These are phyloP conservation scores for Amaurobius ferox DNA, from an alignment of 2,888 invertebrate species.

Conservation along the genomic window DNA sequence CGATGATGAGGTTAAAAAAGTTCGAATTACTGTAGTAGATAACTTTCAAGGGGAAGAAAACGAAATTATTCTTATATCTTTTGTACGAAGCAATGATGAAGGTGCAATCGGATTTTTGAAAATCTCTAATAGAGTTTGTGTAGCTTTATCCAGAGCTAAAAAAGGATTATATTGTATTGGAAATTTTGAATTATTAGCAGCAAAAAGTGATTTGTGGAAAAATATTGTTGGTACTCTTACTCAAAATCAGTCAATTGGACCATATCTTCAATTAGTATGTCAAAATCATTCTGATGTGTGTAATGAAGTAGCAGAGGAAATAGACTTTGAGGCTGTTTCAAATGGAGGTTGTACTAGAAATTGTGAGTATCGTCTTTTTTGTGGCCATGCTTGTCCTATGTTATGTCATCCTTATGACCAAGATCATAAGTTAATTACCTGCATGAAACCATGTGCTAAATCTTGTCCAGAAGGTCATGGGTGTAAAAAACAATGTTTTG, in stretches of 20 bases:
- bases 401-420: slow-evolving; percentile 73
- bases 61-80: slow-evolving; percentile 75
- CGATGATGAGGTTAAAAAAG: slow-evolving; percentile 18
- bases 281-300: slow-evolving; percentile 54
- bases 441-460: slow-evolving; percentile 52
- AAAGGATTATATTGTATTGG: slow-evolving; percentile 73
- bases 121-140: slow-evolving; percentile 75
- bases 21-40: slow-evolving; percentile 74
- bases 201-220: slow-evolving; percentile 65
- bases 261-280: slow-evolving; percentile 58
- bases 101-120: slow-evolving; percentile 76
- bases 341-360: slow-evolving; percentile 76
- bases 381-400: slow-evolving; percentile 77
- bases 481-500: slow-evolving; percentile 55
- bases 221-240: slow-evolving; percentile 41
- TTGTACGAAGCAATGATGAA: slow-evolving; percentile 75
- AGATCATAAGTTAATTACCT: slow-evolving; percentile 36
- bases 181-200: slow-evolving; percentile 63
- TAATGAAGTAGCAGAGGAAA: slow-evolving; percentile 42
- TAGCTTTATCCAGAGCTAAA: slow-evolving; percentile 73
- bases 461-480: slow-evolving; percentile 30
- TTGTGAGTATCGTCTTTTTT: slow-evolving; percentile 76
- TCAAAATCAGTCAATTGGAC: slow-evolving; percentile 48
- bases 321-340: slow-evolving; percentile 54
- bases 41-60: slow-evolving; percentile 76